Conservation (phyloP, 2,797 vertebrate species). For the Periparus ater region DNA sequence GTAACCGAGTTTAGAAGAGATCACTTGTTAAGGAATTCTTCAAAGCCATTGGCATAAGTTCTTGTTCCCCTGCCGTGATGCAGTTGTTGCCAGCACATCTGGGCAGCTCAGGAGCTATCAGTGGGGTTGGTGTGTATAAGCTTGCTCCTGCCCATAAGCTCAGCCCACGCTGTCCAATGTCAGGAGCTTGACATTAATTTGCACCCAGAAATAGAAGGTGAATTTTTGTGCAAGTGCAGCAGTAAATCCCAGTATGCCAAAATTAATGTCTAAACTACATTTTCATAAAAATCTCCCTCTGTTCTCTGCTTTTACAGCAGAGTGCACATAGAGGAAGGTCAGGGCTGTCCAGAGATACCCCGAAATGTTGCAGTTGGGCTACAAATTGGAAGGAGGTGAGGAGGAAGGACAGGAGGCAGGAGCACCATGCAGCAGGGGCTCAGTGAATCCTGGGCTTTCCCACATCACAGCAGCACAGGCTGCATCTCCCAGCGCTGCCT, state of each 20-base stretch:
- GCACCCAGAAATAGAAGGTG: not conserved
- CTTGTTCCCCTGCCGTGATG: rapidly evolving
- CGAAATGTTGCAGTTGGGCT: not conserved
- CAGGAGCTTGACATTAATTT: not conserved
- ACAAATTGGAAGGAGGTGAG: not conserved
- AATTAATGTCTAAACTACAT: not conserved
- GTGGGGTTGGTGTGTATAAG: rapidly evolving
- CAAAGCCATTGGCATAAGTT: rapidly evolving
- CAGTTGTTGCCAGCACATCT: not conserved
- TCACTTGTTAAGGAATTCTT: not conserved
- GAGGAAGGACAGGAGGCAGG: not conserved
- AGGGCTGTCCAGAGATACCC: not conserved
- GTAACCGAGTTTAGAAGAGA: not conserved
- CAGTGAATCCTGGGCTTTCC: not conserved
- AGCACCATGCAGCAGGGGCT: not conserved
- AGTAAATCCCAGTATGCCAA: not conserved
- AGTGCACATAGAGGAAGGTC: not conserved
- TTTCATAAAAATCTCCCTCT: not conserved
- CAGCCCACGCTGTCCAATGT: rapidly evolving
- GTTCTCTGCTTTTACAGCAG: not conserved
- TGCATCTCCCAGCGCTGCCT: not conserved
- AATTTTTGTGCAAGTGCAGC: not conserved
- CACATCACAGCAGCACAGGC: not conserved
- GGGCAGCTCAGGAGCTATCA: constrained; percentile 2
- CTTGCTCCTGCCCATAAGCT: no score